A percentile compares a stretch with the other conserved stretches of the same genome.
phyloP scores from a whole-genome alignment of 2,888 invertebrate genomes.

The Cantharis lateralis region DNA sequence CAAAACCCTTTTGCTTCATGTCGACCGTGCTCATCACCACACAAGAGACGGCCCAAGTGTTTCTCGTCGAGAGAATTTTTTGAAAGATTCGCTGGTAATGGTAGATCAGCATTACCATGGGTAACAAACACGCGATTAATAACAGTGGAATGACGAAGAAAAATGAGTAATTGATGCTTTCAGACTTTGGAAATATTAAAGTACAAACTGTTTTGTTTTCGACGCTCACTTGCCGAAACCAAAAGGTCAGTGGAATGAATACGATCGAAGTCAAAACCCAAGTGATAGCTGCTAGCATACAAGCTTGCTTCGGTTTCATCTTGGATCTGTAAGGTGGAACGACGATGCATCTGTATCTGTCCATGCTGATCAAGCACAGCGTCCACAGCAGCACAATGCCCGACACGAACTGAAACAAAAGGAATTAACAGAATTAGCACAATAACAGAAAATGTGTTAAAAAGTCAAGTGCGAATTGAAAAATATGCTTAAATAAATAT shows the following conservation, averaged over 20 bases:
- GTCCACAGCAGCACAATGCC: constrained; percentile 64
- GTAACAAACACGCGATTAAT: constrained; percentile 58
- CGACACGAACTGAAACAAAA: constrained; percentile 59
- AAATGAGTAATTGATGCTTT: constrained; percentile 56
- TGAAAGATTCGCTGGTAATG: constrained; percentile 62
- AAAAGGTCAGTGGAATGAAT: constrained; percentile 60
- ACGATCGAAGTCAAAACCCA: constrained; percentile 59
- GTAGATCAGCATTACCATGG: constrained; percentile 60
- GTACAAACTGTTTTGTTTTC: constrained; percentile 56
- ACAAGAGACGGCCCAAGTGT: constrained; percentile 59
- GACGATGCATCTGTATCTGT: constrained; percentile 61
- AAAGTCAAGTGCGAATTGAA: not conserved
- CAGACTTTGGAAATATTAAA: constrained; percentile 59
- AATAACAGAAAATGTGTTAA: not conserved
- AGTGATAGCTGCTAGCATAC: constrained; percentile 54
- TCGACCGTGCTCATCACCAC: constrained; percentile 49
- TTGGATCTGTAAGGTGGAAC: constrained; percentile 61
- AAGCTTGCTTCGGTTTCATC: constrained; percentile 55
- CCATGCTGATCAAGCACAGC: constrained; percentile 62
- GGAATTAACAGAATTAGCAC: constrained; percentile 3
- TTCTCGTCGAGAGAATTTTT: constrained; percentile 59
- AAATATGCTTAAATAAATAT: not conserved
- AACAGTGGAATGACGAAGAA: constrained; percentile 60
- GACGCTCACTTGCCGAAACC: constrained; percentile 55
- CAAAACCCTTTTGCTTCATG: constrained; percentile 31